phyloP scores from a whole-genome alignment of 2,888 invertebrate genomes.

The Cosmopolites sordidus region DNA sequence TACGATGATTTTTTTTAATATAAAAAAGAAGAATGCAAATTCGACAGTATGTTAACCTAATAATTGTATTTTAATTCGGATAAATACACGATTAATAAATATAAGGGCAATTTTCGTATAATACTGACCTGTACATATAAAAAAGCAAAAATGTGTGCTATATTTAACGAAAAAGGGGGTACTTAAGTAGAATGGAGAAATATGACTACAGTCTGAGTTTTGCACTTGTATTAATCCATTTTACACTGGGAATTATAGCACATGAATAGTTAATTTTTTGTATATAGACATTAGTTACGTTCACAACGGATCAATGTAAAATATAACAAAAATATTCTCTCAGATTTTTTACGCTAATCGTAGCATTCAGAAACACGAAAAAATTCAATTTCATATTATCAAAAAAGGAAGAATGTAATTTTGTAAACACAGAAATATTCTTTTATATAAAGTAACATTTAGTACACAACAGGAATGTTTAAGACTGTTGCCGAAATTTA shows the following conservation, averaged over 20 bases:
- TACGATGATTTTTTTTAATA: constrained; percentile 18
- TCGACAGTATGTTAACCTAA: no score
- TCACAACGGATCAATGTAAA: not conserved
- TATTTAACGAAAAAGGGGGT: not conserved
- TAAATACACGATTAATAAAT: no score
- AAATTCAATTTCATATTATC: not conserved
- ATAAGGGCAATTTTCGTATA: not conserved
- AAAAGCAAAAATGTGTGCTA: not conserved
- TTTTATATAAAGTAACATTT: constrained; percentile 37
- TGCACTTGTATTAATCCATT: not conserved
- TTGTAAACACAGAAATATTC: constrained; percentile 38
- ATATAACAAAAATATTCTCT: not conserved
- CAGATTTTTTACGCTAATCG: not conserved
- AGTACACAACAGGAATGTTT: not conserved
- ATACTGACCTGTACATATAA: constrained; percentile 1
- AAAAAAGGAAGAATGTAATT: constrained; percentile 14
- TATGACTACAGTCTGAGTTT: no score
- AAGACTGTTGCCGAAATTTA: not conserved
- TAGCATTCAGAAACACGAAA: constrained; percentile 4
- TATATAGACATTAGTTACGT: not conserved
- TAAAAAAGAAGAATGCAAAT: constrained; percentile 12
- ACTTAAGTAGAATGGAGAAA: not conserved
- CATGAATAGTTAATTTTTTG: not conserved
- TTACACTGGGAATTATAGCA: not conserved
- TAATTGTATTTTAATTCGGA: no score